Conservation (phyloP, 1,140 invertebrate genomes). For the Bombus confusus region DNA sequence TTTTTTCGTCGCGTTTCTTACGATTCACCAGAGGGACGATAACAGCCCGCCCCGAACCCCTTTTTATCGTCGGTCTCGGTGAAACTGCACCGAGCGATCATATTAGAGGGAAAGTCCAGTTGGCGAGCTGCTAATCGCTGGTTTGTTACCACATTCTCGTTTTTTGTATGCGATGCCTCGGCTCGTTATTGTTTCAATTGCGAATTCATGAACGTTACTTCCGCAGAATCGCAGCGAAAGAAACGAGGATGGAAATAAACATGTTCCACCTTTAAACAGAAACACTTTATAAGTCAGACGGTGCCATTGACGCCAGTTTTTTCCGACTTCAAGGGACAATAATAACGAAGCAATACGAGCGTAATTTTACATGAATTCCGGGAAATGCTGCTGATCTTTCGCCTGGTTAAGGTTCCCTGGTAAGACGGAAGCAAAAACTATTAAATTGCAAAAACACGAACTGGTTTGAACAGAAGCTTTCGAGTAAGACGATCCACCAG, state of each 20-base stretch:
- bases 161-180: neutral
- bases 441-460: no score
- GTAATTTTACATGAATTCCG: neutral
- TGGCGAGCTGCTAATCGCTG: constrained; percentile 3
- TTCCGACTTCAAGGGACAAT: neutral
- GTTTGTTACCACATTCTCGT: constrained; percentile 15
- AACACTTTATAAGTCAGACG: neutral
- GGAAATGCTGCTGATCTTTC: no score
- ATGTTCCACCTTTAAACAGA: neutral
- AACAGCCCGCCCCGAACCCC: neutral
- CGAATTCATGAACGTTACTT: neutral
- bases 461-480: no score
- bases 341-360: neutral
- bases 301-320: neutral
- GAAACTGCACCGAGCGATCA: neutral
- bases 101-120: constrained; percentile 1
- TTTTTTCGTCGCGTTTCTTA: neutral
- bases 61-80: neutral
- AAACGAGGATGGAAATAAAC: neutral
- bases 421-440: no score
- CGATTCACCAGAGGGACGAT: neutral
- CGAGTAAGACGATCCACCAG: no score
- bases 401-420: no score
- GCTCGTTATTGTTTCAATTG: neutral
- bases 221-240: neutral